Conservation (phyloP, 2,113 vertebrate genomes). For the Rhinichthys klamathensis region DNA sequence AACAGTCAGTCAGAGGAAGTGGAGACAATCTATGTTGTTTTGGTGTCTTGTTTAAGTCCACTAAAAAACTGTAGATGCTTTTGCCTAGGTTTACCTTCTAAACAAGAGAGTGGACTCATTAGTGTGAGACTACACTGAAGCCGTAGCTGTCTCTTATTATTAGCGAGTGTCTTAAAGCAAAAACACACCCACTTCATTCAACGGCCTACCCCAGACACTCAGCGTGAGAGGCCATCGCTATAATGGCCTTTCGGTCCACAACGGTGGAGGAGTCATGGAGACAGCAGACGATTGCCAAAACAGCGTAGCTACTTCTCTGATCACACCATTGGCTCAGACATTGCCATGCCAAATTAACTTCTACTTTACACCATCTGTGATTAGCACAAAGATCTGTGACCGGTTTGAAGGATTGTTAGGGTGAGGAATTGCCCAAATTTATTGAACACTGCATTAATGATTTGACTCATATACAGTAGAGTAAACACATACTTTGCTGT, state of each 20-base stretch:
- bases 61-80: not conserved
- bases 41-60: not conserved
- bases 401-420: not conserved
- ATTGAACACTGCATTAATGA: not conserved
- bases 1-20: not conserved
- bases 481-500: not conserved
- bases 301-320: conserved; percentile 14
- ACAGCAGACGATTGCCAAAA: conserved; percentile 11
- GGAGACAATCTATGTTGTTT: not conserved
- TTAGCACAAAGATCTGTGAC: not conserved
- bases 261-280: not conserved
- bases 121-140: not conserved
- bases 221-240: conserved; percentile 18
- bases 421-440: not conserved
- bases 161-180: not conserved
- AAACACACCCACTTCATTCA: conserved; percentile 13
- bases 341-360: conserved; percentile 1
- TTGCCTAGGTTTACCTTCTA: not conserved
- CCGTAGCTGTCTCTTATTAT: not conserved
- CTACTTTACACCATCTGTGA: conserved; percentile 26
- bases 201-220: not conserved
- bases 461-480: too few species aligned
- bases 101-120: not conserved
- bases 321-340: conserved; percentile 12
- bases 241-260: conserved; percentile 31